phyloP scores from a whole-genome alignment of 2,888 invertebrate species.

The Drosophila peninsularis region DNA sequence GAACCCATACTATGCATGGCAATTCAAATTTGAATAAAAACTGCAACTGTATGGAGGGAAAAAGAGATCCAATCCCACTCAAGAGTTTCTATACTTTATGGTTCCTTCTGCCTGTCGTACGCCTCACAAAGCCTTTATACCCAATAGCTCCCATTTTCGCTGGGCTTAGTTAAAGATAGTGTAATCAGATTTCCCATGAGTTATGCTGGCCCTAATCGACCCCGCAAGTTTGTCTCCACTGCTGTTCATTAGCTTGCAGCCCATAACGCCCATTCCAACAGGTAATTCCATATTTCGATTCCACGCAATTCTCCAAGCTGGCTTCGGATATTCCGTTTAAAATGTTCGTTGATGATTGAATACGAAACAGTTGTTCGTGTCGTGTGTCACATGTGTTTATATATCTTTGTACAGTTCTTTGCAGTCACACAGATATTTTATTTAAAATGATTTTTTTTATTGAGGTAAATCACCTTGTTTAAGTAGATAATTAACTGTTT shows the following conservation, averaged over 20 bases:
- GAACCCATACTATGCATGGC: background rate
- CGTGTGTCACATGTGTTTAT: background rate
- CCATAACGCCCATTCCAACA: background rate
- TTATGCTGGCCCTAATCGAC: background rate
- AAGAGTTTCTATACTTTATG: background rate
- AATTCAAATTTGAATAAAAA: no score
- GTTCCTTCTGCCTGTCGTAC: no score
- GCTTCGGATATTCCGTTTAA: background rate
- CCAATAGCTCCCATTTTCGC: background rate
- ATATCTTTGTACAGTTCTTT: background rate
- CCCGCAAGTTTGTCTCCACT: background rate
- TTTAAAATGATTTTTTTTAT: background rate
- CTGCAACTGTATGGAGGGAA: no score
- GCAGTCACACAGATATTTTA: background rate
- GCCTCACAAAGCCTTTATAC: background rate
- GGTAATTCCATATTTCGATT: background rate
- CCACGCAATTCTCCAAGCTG: background rate
- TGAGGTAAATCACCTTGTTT: constrained; percentile 57
- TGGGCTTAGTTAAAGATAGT: constrained; percentile 7
- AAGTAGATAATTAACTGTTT: background rate
- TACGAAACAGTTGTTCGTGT: background rate
- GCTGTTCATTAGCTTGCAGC: background rate
- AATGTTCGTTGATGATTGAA: background rate
- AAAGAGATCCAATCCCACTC: no score
- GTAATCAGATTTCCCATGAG: constrained; percentile 11